Evolutionary conservation across 2,888 invertebrate species (phyloP).

Genomic region (Drosophila longiperda): DNA sequence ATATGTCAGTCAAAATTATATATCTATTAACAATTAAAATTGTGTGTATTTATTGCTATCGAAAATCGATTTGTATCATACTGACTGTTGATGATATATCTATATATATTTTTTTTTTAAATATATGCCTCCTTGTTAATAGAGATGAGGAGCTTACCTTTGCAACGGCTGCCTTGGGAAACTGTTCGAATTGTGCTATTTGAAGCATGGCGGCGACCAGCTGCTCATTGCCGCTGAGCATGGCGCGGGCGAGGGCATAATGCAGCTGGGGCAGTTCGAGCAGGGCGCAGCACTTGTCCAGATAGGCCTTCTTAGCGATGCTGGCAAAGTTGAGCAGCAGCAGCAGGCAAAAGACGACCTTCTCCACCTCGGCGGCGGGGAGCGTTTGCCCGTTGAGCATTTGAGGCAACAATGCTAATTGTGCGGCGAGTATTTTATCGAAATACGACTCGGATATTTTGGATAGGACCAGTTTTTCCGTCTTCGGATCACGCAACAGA

Average conservation of each 20-base stretch:
- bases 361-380: constrained; percentile 75
- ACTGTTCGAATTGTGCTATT: constrained; percentile 83
- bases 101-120: no score
- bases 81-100: no score
- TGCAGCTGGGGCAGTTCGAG: constrained; percentile 82
- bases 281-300: constrained; percentile 80
- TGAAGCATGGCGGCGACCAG: constrained; percentile 81
- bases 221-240: constrained; percentile 75
- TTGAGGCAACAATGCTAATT: constrained; percentile 73
- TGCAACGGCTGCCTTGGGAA: constrained; percentile 81
- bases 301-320: constrained; percentile 83
- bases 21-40: neutral
- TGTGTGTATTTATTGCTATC: neutral
- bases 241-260: constrained; percentile 81
- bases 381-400: constrained; percentile 61
- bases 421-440: constrained; percentile 81
- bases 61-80: neutral
- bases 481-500: constrained; percentile 79
- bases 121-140: neutral
- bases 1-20: neutral
- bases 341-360: constrained; percentile 78
- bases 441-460: constrained; percentile 83
- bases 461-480: constrained; percentile 82
- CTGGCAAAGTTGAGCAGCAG: constrained; percentile 82
- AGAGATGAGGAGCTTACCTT: constrained; percentile 61